phyloP scores from a whole-genome alignment of 64 coral and sea anemone species.

The Stichodactyla helianthus region DNA sequence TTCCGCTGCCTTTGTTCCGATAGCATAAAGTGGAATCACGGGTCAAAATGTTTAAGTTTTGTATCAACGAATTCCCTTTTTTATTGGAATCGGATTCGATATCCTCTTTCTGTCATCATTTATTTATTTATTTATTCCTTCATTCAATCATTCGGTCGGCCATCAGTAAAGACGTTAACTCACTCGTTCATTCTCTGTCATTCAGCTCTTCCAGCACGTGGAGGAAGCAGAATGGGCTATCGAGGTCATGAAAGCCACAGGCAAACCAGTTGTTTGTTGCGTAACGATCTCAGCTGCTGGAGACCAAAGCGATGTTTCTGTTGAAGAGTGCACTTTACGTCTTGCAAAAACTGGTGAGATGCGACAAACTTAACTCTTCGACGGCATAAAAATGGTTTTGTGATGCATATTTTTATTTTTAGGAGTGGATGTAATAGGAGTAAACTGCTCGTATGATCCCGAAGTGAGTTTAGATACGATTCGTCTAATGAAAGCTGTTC shows the following conservation, averaged over 20 bases:
- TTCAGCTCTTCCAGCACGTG: slow-evolving; percentile 42
- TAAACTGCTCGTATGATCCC: slow-evolving; percentile 60
- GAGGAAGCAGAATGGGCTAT: slow-evolving; percentile 54
- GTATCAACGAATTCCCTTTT: no score
- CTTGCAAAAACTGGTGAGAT: neutral
- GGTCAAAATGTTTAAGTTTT: no score
- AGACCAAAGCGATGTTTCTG: no score
- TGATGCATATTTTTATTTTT: neutral
- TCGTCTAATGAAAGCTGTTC: slow-evolving; percentile 57
- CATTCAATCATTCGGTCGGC: no score
- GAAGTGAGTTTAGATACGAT: slow-evolving; percentile 39
- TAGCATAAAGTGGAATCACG: no score
- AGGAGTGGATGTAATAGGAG: slow-evolving; percentile 68
- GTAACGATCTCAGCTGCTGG: no score
- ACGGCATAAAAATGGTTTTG: neutral
- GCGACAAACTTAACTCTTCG: neutral
- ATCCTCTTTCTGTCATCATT: no score
- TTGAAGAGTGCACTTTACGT: neutral
- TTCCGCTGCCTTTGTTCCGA: no score
- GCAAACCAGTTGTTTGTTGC: slow-evolving; percentile 10
- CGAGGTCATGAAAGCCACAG: neutral
- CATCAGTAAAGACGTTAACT: no score
- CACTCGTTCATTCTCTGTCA: neutral
- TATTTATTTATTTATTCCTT: no score
- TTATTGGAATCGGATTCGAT: no score